Evolutionary conservation across 2,888 invertebrate genomes (phyloP), one percentile per base, ranked within the genome.

Genomic region (Barypeithes pellucidus): DNA sequence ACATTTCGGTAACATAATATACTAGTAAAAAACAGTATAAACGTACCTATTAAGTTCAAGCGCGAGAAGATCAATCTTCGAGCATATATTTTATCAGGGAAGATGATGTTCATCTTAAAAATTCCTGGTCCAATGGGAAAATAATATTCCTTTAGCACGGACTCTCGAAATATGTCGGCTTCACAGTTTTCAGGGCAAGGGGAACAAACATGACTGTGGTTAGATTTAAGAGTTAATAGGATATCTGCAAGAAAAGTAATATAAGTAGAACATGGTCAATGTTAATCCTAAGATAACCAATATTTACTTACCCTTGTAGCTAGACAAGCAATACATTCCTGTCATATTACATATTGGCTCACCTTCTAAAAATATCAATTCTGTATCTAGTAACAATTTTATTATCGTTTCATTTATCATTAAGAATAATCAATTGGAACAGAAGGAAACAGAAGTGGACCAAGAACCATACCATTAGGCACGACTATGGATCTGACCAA

Each of bases 271-370:
- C 11, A 47, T 47, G 8, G 2, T 1, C 3, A 47, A 16, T 2
- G 8, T 1, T 2, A 11, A 14, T 3, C n/a, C 12, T 43, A 4
- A 16, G 8, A 61, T 61, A 7, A 0, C n/a, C 18, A 22, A 43
- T 14, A 11, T 24, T 43, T 20, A 45, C 36, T 47, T 79, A 84
- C 84, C 78, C 75, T 76, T 74, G 73, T 84, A 70, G 62, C 82
- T 74, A 11, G 79, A 80, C 45, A 85, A 78, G 67, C 86, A 85
- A 24, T 81, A 79, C 81, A 85, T 82, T 29, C 84, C 85, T 52
- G 80, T 71, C 66, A 84, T 79, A 67, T 82, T 81, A 61, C 86
- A 86, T 39, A 84, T 78, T 22, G 77, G 75, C 69, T 81, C 81
- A 12, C 75, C 76, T 57, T 57, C 81, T 82, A 67, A 45, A 80